phyloP scores from a whole-genome alignment of 2,797 vertebrate genomes.

The Oryzias dopingdopingensis region DNA sequence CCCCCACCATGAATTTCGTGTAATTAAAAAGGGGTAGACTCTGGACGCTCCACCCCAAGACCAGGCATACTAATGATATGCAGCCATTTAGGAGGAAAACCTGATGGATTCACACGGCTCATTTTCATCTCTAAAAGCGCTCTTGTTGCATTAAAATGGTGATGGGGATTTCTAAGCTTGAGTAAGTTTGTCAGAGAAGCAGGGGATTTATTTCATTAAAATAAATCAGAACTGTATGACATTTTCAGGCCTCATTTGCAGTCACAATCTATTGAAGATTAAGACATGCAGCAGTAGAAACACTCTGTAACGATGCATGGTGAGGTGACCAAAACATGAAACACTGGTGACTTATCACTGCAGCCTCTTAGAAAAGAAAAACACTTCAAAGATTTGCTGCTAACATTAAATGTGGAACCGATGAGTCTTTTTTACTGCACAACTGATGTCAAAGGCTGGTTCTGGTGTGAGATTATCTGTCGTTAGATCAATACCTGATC shows the following conservation, averaged over 20 bases:
- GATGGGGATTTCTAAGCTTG: constrained; percentile 69
- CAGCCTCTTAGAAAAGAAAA: too few species aligned
- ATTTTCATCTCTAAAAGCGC: constrained; percentile 71
- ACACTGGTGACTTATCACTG: neutral
- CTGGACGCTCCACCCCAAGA: constrained; percentile 42
- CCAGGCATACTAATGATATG: constrained; percentile 69
- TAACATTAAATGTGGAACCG: neutral
- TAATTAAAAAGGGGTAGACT: constrained; percentile 69
- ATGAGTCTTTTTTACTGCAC: neutral
- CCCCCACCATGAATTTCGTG: constrained; percentile 29
- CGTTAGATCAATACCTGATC: constrained; percentile 84
- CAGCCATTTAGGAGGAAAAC: constrained; percentile 65
- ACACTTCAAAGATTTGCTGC: too few species aligned
- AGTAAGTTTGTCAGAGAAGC: constrained; percentile 65
- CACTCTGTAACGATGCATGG: constrained; percentile 49
- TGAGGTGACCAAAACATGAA: constrained; percentile 40
- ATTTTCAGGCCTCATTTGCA: constrained; percentile 38
- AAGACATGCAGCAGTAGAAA: constrained; percentile 48
- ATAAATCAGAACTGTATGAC: constrained; percentile 71
- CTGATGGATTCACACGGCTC: constrained; percentile 70
- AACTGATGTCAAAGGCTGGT: neutral
- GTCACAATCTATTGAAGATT: constrained; percentile 59
- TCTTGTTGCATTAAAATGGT: constrained; percentile 69
- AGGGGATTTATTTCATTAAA: constrained; percentile 74
- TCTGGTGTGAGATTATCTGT: constrained; percentile 3